Percentiles rank a stretch among this genome's conserved stretches.
These are phyloP conservation scores for Poecile montanus DNA, from an alignment of 2,797 vertebrate genomes.

Conservation along the genomic window DNA sequence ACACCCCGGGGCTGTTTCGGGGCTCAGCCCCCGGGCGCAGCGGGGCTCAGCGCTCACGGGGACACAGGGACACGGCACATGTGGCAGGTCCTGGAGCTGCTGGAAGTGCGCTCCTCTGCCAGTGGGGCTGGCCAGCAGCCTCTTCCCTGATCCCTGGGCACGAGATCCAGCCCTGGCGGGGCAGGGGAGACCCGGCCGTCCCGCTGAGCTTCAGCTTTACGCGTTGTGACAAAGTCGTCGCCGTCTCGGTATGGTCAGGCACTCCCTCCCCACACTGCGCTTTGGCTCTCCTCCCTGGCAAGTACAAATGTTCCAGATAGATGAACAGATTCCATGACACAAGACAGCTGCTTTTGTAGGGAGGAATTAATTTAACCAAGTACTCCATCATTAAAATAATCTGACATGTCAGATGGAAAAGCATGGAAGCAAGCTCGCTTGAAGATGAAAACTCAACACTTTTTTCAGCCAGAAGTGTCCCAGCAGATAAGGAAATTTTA, in stretches of 20 bases:
- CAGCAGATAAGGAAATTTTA: not conserved
- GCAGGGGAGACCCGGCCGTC: fast-evolving
- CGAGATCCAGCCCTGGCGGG: fast-evolving
- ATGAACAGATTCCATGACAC: slow-evolving; percentile 53
- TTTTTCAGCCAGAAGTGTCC: not conserved
- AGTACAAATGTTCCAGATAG: not conserved
- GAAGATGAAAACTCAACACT: not conserved
- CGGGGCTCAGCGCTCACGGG: fast-evolving
- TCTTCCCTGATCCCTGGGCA: not conserved
- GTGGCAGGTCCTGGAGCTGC: fast-evolving
- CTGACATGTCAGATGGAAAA: slow-evolving; percentile 20
- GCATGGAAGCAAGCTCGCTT: not conserved
- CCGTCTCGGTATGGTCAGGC: not conserved
- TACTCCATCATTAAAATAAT: slow-evolving; percentile 48
- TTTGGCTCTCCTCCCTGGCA: slow-evolving; percentile 40
- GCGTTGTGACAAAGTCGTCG: fast-evolving
- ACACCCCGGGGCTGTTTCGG: fast-evolving
- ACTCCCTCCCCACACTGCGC: not conserved
- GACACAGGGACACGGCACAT: fast-evolving
- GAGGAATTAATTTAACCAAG: slow-evolving; percentile 53
- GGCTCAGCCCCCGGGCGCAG: not conserved
- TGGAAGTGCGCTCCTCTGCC: not conserved
- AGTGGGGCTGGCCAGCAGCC: not conserved
- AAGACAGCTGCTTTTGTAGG: slow-evolving; percentile 38
- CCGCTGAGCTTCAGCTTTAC: fast-evolving